Evolutionary conservation across 2,888 invertebrate species (phyloP), one percentile per base, ranked within the genome.

Genomic region (Adela reaumurella): DNA sequence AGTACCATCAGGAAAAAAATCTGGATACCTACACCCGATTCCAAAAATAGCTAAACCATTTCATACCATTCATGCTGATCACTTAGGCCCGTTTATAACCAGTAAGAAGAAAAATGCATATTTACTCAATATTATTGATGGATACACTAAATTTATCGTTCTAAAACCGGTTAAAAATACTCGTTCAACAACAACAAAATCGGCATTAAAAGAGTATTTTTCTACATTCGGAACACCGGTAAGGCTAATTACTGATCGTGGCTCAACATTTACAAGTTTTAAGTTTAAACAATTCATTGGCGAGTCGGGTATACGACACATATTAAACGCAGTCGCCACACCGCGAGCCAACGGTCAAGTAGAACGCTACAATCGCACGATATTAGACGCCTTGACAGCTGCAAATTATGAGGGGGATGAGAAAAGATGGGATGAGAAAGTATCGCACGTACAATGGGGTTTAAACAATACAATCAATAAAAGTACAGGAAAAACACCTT

Each of bases 291-390:
- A 5, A 17, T 45, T 50, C 28, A 14, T 35, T 3, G 35, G 14
- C 14, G 3, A 8, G 3, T 14, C 6, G 3, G 11, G 14, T 3
- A 35, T 57, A 16, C 55, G 52, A 43, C 57, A 57, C 48, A 20
- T 56, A 16, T 18, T 54, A 17, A 63, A 68, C 35, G 4, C 35
- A 14, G 35, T 35, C 3, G 35, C 35, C 6, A 35, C 35, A 14
- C 35, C 35, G 3, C 35, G 35, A 8, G 35, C 35, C 3, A 35
- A 35, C 50, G 67, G 66, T 3, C 66, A 66, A 47, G 61, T 60
- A 1, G 67, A 56, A 48, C 48, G 63, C 18, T 53, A 60, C 16
- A 65, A 64, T 49, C 50, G 59, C 1, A 64, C 60, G 1, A 49
- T 64, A 16, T 43, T 62, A 0, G 51, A 53, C 19, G 56, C 61